phyloP scores from a whole-genome alignment of 1,140 invertebrate species.

The Teleopsis dalmanni region DNA sequence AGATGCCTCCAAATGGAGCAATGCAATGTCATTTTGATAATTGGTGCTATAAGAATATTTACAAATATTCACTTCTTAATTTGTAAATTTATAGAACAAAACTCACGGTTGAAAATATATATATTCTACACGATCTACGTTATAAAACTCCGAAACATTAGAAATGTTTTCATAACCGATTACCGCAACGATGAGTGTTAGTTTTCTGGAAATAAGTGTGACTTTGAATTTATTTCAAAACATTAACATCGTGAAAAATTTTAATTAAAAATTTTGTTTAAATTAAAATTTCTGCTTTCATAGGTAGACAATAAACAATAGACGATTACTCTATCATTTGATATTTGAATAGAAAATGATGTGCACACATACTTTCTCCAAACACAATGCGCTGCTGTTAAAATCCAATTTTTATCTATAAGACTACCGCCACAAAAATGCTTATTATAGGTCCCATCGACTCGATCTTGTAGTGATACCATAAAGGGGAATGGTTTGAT shows the following conservation, averaged over 20 bases:
- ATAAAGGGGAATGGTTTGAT: conserved; percentile 30
- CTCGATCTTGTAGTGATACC: conserved; percentile 31
- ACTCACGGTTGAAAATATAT: conserved; percentile 40
- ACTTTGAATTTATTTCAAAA: no score
- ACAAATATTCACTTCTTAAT: neutral
- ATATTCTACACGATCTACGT: conserved; percentile 23
- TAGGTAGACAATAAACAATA: no score
- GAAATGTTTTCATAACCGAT: conserved; percentile 32
- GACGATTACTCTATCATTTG: no score
- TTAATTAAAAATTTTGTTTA: no score
- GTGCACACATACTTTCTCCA: conserved; percentile 32
- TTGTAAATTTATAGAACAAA: neutral
- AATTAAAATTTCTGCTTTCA: no score
- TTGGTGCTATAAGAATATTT: conserved; percentile 24
- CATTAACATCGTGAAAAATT: no score
- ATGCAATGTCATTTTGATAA: conserved; percentile 35
- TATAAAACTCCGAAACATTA: conserved; percentile 11
- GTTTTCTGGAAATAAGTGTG: no score
- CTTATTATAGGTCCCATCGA: conserved; percentile 11
- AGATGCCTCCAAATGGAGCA: conserved; percentile 20
- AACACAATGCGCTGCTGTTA: conserved; percentile 32
- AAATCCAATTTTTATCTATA: conserved; percentile 31
- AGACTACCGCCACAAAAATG: conserved; percentile 37
- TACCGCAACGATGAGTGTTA: conserved; percentile 15
- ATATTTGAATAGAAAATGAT: no score